phyloP scores from a whole-genome alignment of 2,113 vertebrate genomes.

The Tapirus terrestris region DNA sequence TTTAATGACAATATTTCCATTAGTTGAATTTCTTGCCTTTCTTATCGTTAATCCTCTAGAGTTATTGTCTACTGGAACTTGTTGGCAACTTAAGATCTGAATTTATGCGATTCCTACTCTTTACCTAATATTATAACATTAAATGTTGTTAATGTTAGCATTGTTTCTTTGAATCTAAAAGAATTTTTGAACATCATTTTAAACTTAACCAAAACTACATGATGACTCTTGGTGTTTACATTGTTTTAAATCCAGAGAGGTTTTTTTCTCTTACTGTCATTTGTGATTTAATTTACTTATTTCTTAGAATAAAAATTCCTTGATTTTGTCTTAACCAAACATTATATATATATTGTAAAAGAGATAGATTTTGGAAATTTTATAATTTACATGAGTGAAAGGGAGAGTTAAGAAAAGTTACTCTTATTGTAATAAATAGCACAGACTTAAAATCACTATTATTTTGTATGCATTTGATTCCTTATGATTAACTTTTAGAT shows the following conservation, averaged over 20 bases:
- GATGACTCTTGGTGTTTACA: not conserved
- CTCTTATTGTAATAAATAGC: not conserved
- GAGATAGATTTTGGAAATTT: not conserved
- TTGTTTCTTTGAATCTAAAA: constrained; percentile 4
- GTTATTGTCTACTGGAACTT: not conserved
- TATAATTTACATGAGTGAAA: not conserved
- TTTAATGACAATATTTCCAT: not conserved
- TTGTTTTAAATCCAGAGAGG: not conserved
- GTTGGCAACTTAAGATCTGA: not conserved
- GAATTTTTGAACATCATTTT: not conserved
- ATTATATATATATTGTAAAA: not conserved
- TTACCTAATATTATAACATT: not conserved
- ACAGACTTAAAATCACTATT: not conserved
- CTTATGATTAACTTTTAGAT: not conserved
- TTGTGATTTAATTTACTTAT: not conserved
- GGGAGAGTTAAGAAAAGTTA: not conserved
- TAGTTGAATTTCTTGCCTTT: not conserved
- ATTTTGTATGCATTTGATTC: not conserved
- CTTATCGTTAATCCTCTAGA: not conserved
- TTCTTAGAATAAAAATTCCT: not conserved
- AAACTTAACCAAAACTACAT: not conserved
- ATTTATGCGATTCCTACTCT: not conserved
- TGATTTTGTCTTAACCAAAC: not conserved
- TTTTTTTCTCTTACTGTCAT: not conserved
- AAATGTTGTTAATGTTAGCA: not conserved